phyloP scores from a whole-genome alignment of 2,113 vertebrate species.

The Rhipidura dahli region DNA sequence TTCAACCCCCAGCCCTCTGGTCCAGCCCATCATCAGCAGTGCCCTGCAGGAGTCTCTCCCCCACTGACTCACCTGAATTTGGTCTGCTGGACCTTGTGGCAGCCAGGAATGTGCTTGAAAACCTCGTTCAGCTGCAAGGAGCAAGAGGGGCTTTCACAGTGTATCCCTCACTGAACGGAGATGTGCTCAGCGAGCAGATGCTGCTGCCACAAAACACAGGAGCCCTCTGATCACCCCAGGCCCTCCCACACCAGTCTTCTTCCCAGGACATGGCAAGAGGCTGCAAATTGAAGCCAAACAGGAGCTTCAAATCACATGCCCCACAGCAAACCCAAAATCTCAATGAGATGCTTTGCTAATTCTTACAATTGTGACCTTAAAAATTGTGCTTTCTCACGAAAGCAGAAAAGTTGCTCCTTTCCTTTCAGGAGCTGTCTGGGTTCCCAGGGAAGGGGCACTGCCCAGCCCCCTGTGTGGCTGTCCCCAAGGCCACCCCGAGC shows the following conservation, averaged over 20 bases:
- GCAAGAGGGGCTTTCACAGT: background rate
- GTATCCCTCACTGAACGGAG: background rate
- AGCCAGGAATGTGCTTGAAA: slow-evolving; percentile 84
- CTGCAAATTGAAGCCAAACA: background rate
- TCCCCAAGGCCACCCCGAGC: background rate
- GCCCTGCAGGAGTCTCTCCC: background rate
- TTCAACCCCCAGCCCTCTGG: background rate
- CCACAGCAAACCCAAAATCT: background rate
- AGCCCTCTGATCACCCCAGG: background rate
- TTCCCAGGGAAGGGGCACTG: background rate
- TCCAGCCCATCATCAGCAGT: background rate
- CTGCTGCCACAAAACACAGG: background rate
- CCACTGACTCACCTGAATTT: slow-evolving; percentile 84
- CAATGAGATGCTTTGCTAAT: accelerated
- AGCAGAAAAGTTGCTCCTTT: background rate
- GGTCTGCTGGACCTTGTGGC: slow-evolving; percentile 85
- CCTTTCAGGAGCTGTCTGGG: background rate
- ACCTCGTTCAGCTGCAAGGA: slow-evolving; percentile 83
- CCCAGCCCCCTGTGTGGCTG: background rate
- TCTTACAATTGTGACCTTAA: background rate
- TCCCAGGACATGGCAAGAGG: background rate
- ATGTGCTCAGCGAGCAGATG: background rate
- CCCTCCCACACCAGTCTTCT: background rate
- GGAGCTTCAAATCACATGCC: background rate
- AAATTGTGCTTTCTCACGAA: background rate